These are phyloP conservation scores for Micrasema longulum DNA, from an alignment of 1,140 invertebrate genomes.

Conservation along the genomic window DNA sequence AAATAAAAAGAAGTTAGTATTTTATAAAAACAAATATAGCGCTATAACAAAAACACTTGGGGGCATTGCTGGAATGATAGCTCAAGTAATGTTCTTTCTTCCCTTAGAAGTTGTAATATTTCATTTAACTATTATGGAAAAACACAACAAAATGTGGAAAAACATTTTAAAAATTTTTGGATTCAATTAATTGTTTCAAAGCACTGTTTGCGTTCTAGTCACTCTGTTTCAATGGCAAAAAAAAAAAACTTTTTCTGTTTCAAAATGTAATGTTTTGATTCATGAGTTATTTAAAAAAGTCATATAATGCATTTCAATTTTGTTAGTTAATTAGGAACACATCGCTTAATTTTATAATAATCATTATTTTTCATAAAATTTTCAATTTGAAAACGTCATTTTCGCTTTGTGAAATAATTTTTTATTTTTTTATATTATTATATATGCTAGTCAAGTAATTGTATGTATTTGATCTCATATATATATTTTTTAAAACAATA, in stretches of 20 bases:
- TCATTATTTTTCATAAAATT: too few relatives aligned
- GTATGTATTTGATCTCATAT: too few relatives aligned
- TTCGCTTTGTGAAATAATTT: too few relatives aligned
- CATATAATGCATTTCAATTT: too few relatives aligned
- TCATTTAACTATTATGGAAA: neutral
- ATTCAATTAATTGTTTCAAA: neutral
- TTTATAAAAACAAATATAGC: neutral
- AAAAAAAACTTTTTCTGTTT: too few relatives aligned
- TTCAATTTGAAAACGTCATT: too few relatives aligned
- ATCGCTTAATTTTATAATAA: too few relatives aligned
- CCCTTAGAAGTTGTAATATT: neutral
- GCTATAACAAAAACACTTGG: neutral
- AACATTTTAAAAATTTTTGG: neutral
- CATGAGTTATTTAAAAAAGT: too few relatives aligned
- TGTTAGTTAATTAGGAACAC: too few relatives aligned
- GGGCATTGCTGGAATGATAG: neutral
- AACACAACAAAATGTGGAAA: neutral
- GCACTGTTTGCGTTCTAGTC: neutral
- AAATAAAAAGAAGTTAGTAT: constrained; percentile 11
- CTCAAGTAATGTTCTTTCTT: neutral
- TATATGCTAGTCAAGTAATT: too few relatives aligned
- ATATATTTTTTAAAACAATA: neutral
- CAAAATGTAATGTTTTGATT: too few relatives aligned
- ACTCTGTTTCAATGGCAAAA: neutral
- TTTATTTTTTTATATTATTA: too few relatives aligned